Conservation (phyloP, 2,888 invertebrate species). For the Scelioninae gen. 1 region DNA sequence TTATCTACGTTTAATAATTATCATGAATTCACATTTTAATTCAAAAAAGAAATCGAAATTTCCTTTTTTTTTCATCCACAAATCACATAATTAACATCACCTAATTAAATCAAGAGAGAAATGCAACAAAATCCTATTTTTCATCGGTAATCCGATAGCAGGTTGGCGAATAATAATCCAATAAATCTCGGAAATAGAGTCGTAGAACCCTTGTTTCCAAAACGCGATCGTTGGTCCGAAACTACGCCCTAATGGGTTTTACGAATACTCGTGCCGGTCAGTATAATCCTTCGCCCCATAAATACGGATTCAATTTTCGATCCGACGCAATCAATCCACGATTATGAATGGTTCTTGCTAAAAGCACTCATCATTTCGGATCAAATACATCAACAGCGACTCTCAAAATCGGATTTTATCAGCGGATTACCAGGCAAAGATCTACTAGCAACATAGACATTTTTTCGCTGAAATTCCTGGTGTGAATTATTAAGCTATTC, state of each 20-base stretch:
- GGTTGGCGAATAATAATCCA: constrained; percentile 37
- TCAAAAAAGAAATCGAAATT: no score
- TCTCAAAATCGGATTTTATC: constrained; percentile 36
- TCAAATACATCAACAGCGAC: constrained; percentile 23
- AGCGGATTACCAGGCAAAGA: constrained; percentile 31
- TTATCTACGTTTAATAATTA: no score
- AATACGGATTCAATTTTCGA: constrained; percentile 64
- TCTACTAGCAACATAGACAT: not conserved
- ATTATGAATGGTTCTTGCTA: constrained; percentile 39
- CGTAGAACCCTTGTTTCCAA: constrained; percentile 57
- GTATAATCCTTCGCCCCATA: constrained; percentile 42
- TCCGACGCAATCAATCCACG: constrained; percentile 41
- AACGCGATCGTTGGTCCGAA: constrained; percentile 63
- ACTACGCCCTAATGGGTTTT: constrained; percentile 50
- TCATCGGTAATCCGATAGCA: constrained; percentile 31
- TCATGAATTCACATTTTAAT: no score
- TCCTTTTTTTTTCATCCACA: no score
- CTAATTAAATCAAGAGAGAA: constrained; percentile 3
- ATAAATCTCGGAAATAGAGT: constrained; percentile 60
- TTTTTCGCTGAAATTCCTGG: constrained; percentile 11
- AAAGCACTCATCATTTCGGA: constrained; percentile 48
- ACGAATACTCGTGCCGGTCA: constrained; percentile 28
- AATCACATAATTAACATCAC: not conserved
- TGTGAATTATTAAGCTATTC: constrained; percentile 17
- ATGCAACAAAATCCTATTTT: not conserved